phyloP scores from a whole-genome alignment of 1,140 invertebrate genomes.

The Zaprionus ornatus region DNA sequence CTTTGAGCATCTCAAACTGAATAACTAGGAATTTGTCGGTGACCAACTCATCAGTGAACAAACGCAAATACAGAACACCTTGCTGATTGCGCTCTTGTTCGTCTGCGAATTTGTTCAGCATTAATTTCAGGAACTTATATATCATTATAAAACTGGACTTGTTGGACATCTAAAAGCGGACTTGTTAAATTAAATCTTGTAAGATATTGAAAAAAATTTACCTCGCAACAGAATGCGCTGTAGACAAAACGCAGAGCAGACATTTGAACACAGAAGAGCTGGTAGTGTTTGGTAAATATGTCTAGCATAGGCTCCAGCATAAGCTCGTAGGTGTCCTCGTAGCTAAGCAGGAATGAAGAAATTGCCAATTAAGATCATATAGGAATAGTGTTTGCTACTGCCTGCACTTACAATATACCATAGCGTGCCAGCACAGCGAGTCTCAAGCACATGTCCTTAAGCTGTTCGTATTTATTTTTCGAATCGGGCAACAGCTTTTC shows the following conservation, averaged over 20 bases:
- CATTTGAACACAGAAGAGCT: slow-evolving; percentile 37
- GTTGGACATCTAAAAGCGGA: slow-evolving; percentile 26
- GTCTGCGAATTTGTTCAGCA: slow-evolving; percentile 35
- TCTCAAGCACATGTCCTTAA: slow-evolving; percentile 36
- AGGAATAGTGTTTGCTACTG: background rate
- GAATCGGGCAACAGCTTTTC: slow-evolving; percentile 35
- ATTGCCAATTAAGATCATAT: background rate
- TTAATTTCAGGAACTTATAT: slow-evolving; percentile 40
- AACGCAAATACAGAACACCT: slow-evolving; percentile 37
- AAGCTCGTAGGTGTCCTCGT: slow-evolving; percentile 24
- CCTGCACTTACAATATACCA: slow-evolving; percentile 53
- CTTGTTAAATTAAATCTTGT: background rate
- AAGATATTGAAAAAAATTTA: background rate
- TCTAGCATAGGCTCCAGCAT: slow-evolving; percentile 53
- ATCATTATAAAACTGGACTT: slow-evolving; percentile 19
- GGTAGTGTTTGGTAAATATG: slow-evolving; percentile 43
- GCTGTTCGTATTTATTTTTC: background rate
- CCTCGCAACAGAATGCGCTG: slow-evolving; percentile 31
- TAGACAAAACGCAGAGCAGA: slow-evolving; percentile 50
- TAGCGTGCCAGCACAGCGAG: slow-evolving; percentile 47
- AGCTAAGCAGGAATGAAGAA: slow-evolving; percentile 22
- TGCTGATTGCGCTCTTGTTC: slow-evolving; percentile 11
- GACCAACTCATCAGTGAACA: slow-evolving; percentile 51
- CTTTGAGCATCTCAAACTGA: slow-evolving; percentile 42
- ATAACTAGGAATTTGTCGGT: slow-evolving; percentile 40